Percentiles rank a stretch among this genome's conserved stretches.
phyloP scores from a whole-genome alignment of 1,140 invertebrate species.

The Aphidius gifuensis region DNA sequence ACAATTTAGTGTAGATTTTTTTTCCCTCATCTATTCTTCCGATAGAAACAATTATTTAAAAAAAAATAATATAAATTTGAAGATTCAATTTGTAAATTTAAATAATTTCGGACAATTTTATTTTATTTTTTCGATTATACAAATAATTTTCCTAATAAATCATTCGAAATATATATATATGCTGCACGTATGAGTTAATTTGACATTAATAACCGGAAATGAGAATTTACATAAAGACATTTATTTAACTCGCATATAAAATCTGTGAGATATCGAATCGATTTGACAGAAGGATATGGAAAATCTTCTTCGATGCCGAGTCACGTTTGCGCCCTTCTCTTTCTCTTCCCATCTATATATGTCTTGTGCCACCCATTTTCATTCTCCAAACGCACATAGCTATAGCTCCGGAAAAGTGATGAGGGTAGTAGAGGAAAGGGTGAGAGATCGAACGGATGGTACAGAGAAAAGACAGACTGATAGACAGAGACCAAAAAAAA shows the following conservation, averaged over 20 bases:
- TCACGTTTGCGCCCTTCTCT: background rate
- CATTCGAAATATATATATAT: too few relatives aligned
- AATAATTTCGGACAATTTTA: background rate
- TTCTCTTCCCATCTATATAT: background rate
- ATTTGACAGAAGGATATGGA: constrained; percentile 12
- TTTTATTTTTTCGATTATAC: background rate
- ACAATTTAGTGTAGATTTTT: too few relatives aligned
- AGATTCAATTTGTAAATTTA: background rate
- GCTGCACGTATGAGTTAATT: background rate
- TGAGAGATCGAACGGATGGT: constrained; percentile 19
- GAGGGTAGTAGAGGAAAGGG: background rate
- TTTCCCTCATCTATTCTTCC: too few relatives aligned
- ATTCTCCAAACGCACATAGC: background rate
- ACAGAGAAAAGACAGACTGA: constrained; percentile 7
- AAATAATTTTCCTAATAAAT: too few relatives aligned
- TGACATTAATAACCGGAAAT: constrained; percentile 7
- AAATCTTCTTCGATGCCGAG: background rate
- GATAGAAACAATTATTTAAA: background rate
- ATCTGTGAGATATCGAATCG: constrained; percentile 15
- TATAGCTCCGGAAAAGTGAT: background rate
- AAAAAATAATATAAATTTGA: background rate
- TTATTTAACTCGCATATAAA: constrained; percentile 10
- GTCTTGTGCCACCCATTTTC: background rate
- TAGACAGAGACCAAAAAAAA: background rate
- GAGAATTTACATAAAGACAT: constrained; percentile 4